Evolutionary conservation across 1,140 invertebrate genomes (phyloP).

Genomic region (Halesus radiatus): DNA sequence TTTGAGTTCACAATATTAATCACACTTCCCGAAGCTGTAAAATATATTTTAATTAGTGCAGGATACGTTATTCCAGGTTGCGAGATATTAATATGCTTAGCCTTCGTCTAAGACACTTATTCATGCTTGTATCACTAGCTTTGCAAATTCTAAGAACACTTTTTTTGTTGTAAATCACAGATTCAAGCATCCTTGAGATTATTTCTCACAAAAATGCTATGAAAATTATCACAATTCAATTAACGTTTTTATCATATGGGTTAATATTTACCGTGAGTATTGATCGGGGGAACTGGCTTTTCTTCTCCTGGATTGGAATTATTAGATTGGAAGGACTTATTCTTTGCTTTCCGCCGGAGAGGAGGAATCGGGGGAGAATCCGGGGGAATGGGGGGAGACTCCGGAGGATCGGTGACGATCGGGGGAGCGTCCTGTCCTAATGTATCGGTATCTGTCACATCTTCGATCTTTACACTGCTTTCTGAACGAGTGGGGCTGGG

Average conservation of each 20-base stretch:
- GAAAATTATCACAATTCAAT: too few relatives aligned
- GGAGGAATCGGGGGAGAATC: too few relatives aligned
- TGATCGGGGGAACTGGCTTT: slow-evolving; percentile 25
- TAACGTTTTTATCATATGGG: too few relatives aligned
- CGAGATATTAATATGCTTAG: too few relatives aligned
- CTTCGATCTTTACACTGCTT: slow-evolving; percentile 5
- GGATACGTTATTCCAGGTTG: background rate
- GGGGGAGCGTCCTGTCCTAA: background rate
- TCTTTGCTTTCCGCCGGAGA: slow-evolving; percentile 1
- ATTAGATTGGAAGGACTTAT: background rate
- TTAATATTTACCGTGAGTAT: slow-evolving; percentile 40
- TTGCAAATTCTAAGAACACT: too few relatives aligned
- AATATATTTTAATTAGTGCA: background rate
- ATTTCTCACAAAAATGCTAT: too few relatives aligned
- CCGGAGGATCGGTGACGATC: slow-evolving; percentile 5
- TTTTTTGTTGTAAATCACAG: too few relatives aligned
- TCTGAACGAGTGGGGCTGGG: background rate
- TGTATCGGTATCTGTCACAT: background rate
- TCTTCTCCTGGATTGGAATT: background rate
- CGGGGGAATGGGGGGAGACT: slow-evolving; percentile 32
- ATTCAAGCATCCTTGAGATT: too few relatives aligned
- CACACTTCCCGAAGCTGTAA: slow-evolving; percentile 65
- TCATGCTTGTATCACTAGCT: too few relatives aligned
- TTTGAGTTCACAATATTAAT: slow-evolving; percentile 66
- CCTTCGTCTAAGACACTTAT: too few relatives aligned